phyloP scores from a whole-genome alignment of 1,140 invertebrate genomes.

The Manduca sexta region DNA sequence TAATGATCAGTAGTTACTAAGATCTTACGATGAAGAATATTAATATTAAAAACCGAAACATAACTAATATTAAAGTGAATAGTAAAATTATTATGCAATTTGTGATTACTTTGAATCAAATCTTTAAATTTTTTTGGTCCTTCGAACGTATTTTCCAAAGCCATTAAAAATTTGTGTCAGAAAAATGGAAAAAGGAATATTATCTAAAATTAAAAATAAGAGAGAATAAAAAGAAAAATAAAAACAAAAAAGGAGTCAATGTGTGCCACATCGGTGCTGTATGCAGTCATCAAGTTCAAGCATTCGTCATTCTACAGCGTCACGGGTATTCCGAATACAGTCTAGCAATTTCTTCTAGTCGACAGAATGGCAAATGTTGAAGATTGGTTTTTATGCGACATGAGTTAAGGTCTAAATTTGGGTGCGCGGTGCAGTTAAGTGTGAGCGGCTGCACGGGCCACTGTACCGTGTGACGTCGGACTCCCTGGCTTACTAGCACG shows the following conservation, averaged over 20 bases:
- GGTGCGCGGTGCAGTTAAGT: conserved; percentile 38
- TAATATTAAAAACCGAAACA: too few species aligned
- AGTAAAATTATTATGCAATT: too few species aligned
- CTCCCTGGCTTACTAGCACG: conserved; percentile 22
- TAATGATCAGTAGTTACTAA: too few species aligned
- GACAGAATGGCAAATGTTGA: conserved; percentile 66
- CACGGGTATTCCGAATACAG: conserved; percentile 45
- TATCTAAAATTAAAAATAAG: too few species aligned
- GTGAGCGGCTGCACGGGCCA: conserved; percentile 43
- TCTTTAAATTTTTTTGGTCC: too few species aligned
- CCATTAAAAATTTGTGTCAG: too few species aligned
- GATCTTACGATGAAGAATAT: too few species aligned
- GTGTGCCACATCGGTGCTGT: conserved; percentile 41
- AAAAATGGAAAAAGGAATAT: too few species aligned
- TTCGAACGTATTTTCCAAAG: too few species aligned
- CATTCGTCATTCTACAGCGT: conserved; percentile 58
- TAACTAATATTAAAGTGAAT: too few species aligned
- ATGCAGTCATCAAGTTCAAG: conserved; percentile 49
- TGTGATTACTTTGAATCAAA: too few species aligned
- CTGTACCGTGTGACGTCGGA: conserved; percentile 47
- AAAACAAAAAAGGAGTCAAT: conserved; percentile 50
- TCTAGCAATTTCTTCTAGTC: conserved; percentile 58
- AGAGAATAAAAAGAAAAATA: not conserved
- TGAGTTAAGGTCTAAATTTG: conserved; percentile 36
- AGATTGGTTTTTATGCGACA: conserved; percentile 33